Conservation (phyloP, 2,797 vertebrate genomes). For the Halcyon smyrnensis region DNA sequence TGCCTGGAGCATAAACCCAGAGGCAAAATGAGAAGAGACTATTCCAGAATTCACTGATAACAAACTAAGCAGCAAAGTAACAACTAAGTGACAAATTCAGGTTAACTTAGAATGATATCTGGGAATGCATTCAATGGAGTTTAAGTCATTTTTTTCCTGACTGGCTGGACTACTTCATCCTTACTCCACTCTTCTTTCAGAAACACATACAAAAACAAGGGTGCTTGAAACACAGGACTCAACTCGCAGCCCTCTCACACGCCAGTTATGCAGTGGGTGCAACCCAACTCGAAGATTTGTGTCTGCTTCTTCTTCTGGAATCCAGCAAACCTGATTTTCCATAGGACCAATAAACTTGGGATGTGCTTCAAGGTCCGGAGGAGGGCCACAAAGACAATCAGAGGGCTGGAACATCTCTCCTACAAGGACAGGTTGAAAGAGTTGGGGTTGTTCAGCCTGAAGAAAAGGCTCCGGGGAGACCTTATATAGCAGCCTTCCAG, state of each 20-base stretch:
- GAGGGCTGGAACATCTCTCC: neutral
- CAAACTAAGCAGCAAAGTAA: neutral
- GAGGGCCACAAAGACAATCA: neutral
- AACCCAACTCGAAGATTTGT: neutral
- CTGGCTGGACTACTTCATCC: neutral
- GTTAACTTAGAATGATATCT: neutral
- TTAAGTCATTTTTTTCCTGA: neutral
- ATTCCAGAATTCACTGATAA: neutral
- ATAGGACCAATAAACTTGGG: rapidly evolving
- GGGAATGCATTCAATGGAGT: neutral
- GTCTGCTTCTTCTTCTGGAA: neutral
- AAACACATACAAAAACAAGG: rapidly evolving
- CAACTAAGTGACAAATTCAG: neutral
- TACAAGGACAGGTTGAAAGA: neutral
- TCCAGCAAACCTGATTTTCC: neutral
- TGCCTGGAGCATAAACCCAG: neutral
- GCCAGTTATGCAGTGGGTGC: rapidly evolving
- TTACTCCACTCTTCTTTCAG: neutral
- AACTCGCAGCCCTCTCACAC: rapidly evolving
- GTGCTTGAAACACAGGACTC: neutral
- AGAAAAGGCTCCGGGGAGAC: neutral
- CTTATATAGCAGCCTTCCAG: neutral
- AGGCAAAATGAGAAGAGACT: neutral
- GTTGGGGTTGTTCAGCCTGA: neutral
- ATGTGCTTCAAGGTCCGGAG: neutral